These are phyloP conservation scores for Criorhina ranunculi DNA, from an alignment of 2,888 invertebrate genomes.

Conservation along the genomic window DNA sequence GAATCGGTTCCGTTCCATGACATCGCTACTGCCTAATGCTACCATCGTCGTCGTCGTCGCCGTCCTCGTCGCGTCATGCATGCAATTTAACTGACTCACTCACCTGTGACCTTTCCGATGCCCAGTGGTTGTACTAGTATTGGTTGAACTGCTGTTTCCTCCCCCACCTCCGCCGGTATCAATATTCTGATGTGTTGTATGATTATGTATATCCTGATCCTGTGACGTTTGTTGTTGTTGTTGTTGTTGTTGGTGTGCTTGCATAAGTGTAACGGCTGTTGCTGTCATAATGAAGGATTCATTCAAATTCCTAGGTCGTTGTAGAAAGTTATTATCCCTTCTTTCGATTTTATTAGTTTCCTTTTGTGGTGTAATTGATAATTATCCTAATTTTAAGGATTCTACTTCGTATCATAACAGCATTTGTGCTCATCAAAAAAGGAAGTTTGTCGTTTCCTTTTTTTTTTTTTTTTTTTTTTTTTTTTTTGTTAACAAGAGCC, in stretches of 20 bases:
- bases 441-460: constrained; percentile 10
- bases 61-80: constrained; percentile 86
- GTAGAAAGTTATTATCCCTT: constrained; percentile 18
- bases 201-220: constrained; percentile 67
- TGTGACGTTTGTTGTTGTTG: constrained; percentile 71
- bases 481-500: not conserved
- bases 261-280: constrained; percentile 73
- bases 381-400: constrained; percentile 45
- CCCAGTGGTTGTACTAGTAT: constrained; percentile 84
- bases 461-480: not conserved
- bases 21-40: too few relatives aligned
- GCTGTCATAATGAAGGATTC: constrained; percentile 80
- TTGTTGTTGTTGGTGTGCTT: constrained; percentile 68
- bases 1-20: constrained; percentile 77
- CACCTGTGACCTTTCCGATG: constrained; percentile 89
- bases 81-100: constrained; percentile 79
- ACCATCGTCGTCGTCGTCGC: too few relatives aligned
- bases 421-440: constrained; percentile 19
- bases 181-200: constrained; percentile 66
- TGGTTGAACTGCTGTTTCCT: constrained; percentile 71
- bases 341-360: constrained; percentile 9
- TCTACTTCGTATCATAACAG: constrained; percentile 26
- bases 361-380: not conserved
- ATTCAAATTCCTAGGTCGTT: constrained; percentile 77
- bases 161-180: constrained; percentile 81